Percentiles rank a stretch among this genome's conserved stretches.
phyloP scores from a whole-genome alignment of 2,888 invertebrate genomes.

The Eurytoma adleriae region DNA sequence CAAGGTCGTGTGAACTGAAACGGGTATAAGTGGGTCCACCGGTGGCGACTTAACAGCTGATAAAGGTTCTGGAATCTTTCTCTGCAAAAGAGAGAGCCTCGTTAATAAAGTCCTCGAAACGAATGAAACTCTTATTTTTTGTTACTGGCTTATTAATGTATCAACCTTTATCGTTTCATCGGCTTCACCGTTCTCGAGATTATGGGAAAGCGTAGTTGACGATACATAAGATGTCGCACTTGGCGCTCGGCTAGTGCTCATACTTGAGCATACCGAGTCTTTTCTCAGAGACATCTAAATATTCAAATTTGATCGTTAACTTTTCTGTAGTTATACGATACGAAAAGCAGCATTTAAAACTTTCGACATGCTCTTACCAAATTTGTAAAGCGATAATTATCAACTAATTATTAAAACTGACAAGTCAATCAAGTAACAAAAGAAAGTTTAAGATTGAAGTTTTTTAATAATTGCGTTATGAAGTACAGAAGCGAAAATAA shows the following conservation, averaged over 20 bases:
- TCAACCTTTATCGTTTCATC: conserved; percentile 71
- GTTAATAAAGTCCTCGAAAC: no score
- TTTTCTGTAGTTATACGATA: conserved; percentile 42
- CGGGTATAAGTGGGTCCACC: conserved; percentile 80
- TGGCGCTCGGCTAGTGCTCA: conserved; percentile 77
- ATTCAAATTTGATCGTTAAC: conserved; percentile 55
- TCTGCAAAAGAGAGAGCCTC: conserved; percentile 68
- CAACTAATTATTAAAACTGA: not conserved
- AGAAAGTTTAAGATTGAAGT: no score
- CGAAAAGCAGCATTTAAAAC: conserved; percentile 33
- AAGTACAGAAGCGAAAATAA: not conserved
- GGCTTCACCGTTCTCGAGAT: conserved; percentile 73
- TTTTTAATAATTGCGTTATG: no score
- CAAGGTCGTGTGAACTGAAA: conserved; percentile 92
- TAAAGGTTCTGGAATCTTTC: conserved; percentile 74
- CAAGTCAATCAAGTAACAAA: conserved; percentile 5
- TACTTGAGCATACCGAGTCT: conserved; percentile 77
- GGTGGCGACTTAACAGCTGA: conserved; percentile 67
- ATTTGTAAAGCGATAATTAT: conserved; percentile 36
- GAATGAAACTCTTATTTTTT: not conserved
- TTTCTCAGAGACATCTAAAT: conserved; percentile 70
- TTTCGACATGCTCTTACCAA: conserved; percentile 46
- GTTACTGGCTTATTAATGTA: conserved; percentile 46
- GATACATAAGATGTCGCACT: conserved; percentile 77
- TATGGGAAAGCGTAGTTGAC: conserved; percentile 73